Conservation (phyloP, 2,113 vertebrate species). For the Myrmophylax atrothorax region DNA sequence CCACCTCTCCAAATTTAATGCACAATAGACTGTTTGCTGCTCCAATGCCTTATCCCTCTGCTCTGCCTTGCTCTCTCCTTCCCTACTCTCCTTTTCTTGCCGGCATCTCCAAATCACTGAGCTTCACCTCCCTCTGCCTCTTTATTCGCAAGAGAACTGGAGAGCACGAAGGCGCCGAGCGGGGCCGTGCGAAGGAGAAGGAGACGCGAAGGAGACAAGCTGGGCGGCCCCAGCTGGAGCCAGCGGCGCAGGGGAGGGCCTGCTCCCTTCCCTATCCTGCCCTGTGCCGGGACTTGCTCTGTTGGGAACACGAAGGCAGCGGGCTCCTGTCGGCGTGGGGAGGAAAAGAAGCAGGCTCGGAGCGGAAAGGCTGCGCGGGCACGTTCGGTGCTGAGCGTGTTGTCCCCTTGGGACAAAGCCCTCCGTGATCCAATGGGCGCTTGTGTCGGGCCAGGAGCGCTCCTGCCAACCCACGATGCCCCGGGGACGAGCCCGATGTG, state of each 20-base stretch:
- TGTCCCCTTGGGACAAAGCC: neutral
- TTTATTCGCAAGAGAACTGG: neutral
- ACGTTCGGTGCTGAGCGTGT: neutral
- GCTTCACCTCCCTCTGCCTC: neutral
- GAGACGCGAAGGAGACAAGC: too few relatives aligned
- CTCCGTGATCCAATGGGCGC: rapidly evolving
- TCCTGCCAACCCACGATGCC: neutral
- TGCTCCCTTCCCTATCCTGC: neutral
- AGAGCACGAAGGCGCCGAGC: rapidly evolving
- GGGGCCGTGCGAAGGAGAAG: too few relatives aligned
- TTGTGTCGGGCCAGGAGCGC: neutral
- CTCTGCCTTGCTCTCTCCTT: neutral
- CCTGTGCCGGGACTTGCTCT: rapidly evolving
- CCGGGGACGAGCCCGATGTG: neutral
- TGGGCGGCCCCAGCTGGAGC: neutral
- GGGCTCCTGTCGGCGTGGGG: rapidly evolving
- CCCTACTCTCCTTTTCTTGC: neutral
- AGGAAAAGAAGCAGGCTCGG: neutral
- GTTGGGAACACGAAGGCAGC: neutral
- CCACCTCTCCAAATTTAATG: too few relatives aligned
- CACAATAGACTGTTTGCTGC: neutral
- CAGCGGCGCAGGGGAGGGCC: neutral
- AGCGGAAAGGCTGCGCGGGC: neutral
- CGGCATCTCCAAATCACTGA: neutral
- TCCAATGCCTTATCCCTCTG: neutral